These are phyloP conservation scores for Venustaconcha ellipsiformis DNA, from an alignment of 1,140 invertebrate genomes.

Conservation along the genomic window DNA sequence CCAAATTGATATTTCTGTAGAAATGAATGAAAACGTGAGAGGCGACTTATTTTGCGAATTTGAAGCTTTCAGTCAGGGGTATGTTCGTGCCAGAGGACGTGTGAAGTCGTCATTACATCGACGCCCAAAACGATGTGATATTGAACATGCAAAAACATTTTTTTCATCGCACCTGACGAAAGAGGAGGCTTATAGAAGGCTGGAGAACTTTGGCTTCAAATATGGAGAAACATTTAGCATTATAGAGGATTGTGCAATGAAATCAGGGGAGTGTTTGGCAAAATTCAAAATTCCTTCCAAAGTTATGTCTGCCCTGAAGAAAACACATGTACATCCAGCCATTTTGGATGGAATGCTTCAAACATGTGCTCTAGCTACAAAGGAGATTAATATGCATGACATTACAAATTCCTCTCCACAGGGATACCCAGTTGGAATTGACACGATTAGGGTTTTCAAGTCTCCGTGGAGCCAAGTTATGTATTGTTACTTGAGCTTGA, in stretches of 20 bases:
- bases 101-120: background rate
- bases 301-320: background rate
- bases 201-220: conserved; percentile 14
- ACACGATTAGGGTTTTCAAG: conserved; percentile 1
- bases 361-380: background rate
- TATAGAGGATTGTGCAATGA: background rate
- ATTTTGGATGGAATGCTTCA: conserved; percentile 20
- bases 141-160: background rate
- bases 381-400: background rate
- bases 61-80: conserved; percentile 11
- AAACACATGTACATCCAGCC: conserved; percentile 10
- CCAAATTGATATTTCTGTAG: conserved; percentile 1
- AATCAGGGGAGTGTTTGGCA: conserved; percentile 1
- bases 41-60: background rate
- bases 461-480: background rate
- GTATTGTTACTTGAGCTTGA: conserved; percentile 7
- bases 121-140: conserved; percentile 4
- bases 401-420: background rate
- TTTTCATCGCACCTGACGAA: background rate
- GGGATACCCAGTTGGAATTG: conserved; percentile 9
- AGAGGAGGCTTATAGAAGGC: conserved; percentile 6
- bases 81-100: background rate
- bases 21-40: background rate
- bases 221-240: conserved; percentile 10
- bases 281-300: background rate